A percentile compares a stretch with the other conserved stretches of the same genome.
Evolutionary conservation across 2,113 vertebrate genomes (phyloP).

Genomic region (Microtus richardsoni): DNA sequence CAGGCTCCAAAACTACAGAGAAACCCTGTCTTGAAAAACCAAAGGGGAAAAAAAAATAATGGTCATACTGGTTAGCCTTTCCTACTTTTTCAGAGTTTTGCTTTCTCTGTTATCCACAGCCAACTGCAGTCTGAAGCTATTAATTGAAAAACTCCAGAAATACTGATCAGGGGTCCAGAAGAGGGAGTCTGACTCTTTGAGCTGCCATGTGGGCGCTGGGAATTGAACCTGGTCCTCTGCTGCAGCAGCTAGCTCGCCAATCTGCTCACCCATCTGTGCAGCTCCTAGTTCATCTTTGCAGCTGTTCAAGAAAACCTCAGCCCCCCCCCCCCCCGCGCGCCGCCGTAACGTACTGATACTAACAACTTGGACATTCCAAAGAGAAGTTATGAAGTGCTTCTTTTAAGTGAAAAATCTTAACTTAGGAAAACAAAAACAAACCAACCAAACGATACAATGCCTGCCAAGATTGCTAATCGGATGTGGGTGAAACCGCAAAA

Average conservation of each 20-base stretch:
- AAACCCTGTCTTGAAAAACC: neutral
- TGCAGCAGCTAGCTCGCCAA: neutral
- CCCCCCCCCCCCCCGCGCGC: rapidly evolving
- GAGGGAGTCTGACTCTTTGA: neutral
- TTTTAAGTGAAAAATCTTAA: neutral
- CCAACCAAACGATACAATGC: neutral
- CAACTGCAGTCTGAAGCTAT: neutral
- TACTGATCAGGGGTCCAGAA: neutral
- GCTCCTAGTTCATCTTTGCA: neutral
- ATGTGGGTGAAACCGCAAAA: neutral
- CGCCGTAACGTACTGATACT: neutral
- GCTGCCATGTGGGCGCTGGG: neutral
- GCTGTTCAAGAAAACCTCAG: neutral
- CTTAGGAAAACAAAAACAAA: neutral
- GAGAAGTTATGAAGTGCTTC: neutral
- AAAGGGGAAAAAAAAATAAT: neutral
- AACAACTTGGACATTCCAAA: neutral
- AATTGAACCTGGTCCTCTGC: neutral
- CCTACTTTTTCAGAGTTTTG: neutral
- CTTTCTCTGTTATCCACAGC: neutral
- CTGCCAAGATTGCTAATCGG: neutral
- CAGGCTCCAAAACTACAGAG: neutral
- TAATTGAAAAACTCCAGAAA: neutral
- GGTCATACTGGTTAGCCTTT: neutral
- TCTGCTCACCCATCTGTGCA: neutral